These are phyloP conservation scores for Horisme vitalbata DNA, from an alignment of 2,888 invertebrate genomes.

Conservation along the genomic window DNA sequence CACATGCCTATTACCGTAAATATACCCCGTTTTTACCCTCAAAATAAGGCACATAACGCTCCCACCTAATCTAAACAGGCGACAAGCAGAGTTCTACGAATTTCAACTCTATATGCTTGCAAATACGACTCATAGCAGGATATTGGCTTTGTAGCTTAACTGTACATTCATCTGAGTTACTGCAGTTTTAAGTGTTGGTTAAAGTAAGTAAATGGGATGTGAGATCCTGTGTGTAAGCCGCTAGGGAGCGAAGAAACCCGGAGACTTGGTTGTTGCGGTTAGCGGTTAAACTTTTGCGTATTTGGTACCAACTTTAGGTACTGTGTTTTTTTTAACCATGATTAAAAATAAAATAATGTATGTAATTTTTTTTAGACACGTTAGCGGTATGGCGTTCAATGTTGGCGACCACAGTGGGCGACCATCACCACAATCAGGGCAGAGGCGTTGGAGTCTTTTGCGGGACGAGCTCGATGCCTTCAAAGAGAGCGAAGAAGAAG, in stretches of 20 bases:
- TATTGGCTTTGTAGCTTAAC: conserved; percentile 12
- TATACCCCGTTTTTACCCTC: conserved; percentile 7
- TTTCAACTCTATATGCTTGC: conserved; percentile 1
- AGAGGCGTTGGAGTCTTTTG: too few species aligned
- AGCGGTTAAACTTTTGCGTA: conserved; percentile 11
- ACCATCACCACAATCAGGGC: too few species aligned
- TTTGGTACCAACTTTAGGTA: too few species aligned
- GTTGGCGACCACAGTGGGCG: too few species aligned
- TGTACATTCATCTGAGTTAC: conserved; percentile 21
- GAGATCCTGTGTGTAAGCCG: conserved; percentile 16
- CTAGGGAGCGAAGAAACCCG: conserved; percentile 15
- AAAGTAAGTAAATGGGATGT: conserved; percentile 26
- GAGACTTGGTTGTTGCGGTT: conserved; percentile 14
- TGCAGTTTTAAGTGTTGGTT: conserved; percentile 26
- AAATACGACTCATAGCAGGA: conserved; percentile 8
- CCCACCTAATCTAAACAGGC: conserved; percentile 1
- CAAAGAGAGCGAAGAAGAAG: too few species aligned
- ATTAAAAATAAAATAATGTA: too few species aligned
- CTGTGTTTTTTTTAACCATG: too few species aligned
- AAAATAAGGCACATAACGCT: conserved; percentile 15
- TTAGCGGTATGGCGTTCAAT: too few species aligned
- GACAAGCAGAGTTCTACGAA: not conserved
- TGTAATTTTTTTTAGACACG: too few species aligned
- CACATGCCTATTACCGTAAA: not conserved
- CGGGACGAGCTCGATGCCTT: too few species aligned